Evolutionary conservation across 2,797 vertebrate species (phyloP), one percentile per base, ranked within the genome.

Genomic region (Sebastes steindachneri): DNA sequence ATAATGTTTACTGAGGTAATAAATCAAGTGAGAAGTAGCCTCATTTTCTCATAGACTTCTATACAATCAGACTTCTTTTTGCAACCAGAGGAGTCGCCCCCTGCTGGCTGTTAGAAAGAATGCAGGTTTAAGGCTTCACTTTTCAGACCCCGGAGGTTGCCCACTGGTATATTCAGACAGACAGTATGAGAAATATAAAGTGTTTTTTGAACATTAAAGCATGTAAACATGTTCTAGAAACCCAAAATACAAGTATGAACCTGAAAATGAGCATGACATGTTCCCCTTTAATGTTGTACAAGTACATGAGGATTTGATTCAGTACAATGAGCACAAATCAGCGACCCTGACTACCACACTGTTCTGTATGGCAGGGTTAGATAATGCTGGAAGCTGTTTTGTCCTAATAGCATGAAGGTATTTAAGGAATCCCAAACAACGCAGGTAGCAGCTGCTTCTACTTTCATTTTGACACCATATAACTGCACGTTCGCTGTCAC

Each of bases 361-460:
- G 2, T 28, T 69, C 45, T 3, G 19, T 67, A 6, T 59, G 66
- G 9, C 7, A 57, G 48, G 23, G 45, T n/a, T 54, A 69, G 66
- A 76, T 63, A 23, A 41, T 37, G 41, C 26, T 60, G 51, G 29
- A 80, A 66, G 26, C 58, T 37, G 66, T 66, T 75, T 41, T 66
- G 67, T 58, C 23, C 25, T 25, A 57, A 73, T 55, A 31, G 28
- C 28, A 55, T 41, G 23, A 76, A 58, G 67, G 66, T 37, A 84
- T 88, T 75, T 59, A 11, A 74, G 57, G 78, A 86, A 88, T 82
- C 74, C 51, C 21, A 71, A 82, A 82, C 59, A 65, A 67, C 54
- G 48, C 37, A 23, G 55, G 80, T 67, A 63, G 67, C 28, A 11
- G 3, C 48, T 37, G 41, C 33, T 55, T 76, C 21, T 29, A 2